Percentiles rank a stretch among this genome's conserved stretches.
Conservation (phyloP, 53 echinoderm and acorn worm genomes). For the Temnopleurus reevesii region DNA sequence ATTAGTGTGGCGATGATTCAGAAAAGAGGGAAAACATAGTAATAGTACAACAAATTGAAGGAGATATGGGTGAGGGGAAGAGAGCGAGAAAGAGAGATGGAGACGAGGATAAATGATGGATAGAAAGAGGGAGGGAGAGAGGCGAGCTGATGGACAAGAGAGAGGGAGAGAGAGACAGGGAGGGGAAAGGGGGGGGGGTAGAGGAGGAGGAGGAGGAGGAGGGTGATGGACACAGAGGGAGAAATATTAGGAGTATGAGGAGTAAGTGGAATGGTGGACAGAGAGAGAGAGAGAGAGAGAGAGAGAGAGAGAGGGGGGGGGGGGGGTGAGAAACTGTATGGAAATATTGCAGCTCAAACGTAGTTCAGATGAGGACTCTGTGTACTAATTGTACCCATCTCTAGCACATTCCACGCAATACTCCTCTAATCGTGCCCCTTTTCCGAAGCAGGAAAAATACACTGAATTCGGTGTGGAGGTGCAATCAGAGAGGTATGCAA, state of each 20-base stretch:
- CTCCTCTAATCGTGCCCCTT: too few species aligned
- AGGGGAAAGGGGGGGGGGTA: background rate
- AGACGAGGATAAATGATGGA: background rate
- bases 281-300: constrained; percentile 26
- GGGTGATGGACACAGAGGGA: background rate
- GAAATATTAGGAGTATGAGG: background rate
- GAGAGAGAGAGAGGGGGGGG: background rate
- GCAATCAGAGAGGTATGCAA: too few species aligned
- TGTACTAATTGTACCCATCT: too few species aligned
- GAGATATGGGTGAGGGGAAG: background rate
- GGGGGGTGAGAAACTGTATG: too few species aligned
- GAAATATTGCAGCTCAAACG: too few species aligned
- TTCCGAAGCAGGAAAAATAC: too few species aligned
- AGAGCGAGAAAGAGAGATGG: background rate
- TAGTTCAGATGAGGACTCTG: too few species aligned
- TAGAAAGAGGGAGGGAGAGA: background rate
- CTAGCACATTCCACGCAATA: too few species aligned
- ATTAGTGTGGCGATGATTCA: too few species aligned
- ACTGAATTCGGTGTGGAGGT: too few species aligned
- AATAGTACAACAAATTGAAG: background rate
- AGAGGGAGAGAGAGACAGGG: background rate
- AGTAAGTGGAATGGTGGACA: background rate
- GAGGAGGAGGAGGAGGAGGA: background rate
- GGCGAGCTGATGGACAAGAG: background rate
- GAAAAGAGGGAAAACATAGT: background rate